Conservation (phyloP, 2,797 vertebrate species). For the Borostomias antarcticus region DNA sequence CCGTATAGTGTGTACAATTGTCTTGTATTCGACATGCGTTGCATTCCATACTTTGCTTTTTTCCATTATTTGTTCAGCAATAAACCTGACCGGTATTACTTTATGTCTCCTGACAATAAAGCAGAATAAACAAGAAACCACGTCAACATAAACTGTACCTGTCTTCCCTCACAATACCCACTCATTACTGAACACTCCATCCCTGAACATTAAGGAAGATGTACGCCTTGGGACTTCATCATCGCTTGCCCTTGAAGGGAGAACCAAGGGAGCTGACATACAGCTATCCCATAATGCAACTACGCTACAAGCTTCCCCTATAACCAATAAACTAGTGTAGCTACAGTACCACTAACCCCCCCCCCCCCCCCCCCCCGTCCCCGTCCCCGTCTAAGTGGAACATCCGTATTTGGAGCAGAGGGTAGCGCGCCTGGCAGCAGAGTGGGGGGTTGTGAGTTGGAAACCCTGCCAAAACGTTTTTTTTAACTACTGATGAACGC, state of each 20-base stretch:
- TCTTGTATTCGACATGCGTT: background rate
- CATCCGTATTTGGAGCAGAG: too few species aligned
- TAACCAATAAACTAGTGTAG: too few species aligned
- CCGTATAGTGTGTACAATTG: background rate
- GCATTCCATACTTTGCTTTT: background rate
- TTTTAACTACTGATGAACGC: too few species aligned
- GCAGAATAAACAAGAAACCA: constrained; percentile 6
- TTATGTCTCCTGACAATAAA: too few species aligned
- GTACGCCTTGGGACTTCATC: constrained; percentile 21
- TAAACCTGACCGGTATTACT: too few species aligned
- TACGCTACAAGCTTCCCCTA: background rate
- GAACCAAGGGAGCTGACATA: constrained; percentile 1
- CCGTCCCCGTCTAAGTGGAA: too few species aligned
- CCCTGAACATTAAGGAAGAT: constrained; percentile 7
- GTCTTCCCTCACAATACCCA: background rate
- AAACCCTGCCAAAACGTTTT: too few species aligned
- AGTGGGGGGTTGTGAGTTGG: too few species aligned
- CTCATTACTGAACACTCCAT: constrained; percentile 18
- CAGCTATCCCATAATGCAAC: background rate
- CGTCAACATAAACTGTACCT: background rate
- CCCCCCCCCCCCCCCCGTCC: too few species aligned
- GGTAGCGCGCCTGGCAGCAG: too few species aligned
- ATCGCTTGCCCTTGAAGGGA: constrained; percentile 6
- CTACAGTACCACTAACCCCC: too few species aligned
- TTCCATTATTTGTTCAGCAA: background rate